Evolutionary conservation across 2,113 vertebrate species (phyloP).

Genomic region (Isichthys henryi): DNA sequence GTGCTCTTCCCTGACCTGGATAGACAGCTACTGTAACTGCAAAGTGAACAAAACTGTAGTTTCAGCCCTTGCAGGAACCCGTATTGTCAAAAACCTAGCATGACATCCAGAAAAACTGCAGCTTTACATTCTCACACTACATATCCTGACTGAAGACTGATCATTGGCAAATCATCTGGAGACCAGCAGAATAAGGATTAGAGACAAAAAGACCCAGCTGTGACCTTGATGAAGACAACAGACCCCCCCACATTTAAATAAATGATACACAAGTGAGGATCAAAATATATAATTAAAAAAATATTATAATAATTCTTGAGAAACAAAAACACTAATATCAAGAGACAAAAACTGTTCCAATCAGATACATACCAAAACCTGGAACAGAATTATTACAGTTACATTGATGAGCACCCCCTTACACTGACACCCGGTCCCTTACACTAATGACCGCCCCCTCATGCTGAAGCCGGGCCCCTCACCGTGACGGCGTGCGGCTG

Average conservation of each 20-base stretch:
- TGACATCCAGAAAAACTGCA: no score
- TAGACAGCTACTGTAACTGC: not conserved
- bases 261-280: not conserved
- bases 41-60: not conserved
- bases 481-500: no score
- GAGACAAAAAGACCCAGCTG: not conserved
- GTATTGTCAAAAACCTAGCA: not conserved
- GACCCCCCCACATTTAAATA: not conserved
- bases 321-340: not conserved
- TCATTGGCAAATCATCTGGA: not conserved
- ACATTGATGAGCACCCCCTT: no score
- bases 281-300: not conserved
- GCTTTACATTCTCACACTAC: not conserved
- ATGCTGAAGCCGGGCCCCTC: no score
- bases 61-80: not conserved
- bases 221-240: not conserved
- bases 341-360: not conserved
- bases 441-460: no score
- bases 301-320: not conserved
- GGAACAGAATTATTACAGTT: not conserved
- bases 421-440: no score
- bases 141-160: not conserved
- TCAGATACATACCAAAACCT: not conserved
- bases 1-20: constrained; percentile 12
- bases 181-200: not conserved